phyloP scores from a whole-genome alignment of 2,113 vertebrate genomes.

The Martes martes region DNA sequence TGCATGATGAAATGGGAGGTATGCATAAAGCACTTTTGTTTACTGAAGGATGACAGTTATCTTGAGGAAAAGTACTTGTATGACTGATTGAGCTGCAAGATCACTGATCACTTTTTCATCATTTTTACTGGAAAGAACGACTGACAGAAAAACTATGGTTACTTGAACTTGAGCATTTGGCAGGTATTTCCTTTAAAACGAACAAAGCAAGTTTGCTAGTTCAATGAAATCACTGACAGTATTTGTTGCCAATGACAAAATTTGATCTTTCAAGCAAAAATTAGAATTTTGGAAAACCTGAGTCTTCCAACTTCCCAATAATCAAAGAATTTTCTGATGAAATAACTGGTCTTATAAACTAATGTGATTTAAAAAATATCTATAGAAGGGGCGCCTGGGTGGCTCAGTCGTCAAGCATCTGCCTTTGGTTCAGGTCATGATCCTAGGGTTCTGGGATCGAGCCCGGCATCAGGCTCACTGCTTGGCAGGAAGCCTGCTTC shows the following conservation, averaged over 20 bases:
- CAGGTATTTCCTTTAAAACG: not conserved
- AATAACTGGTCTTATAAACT: not conserved
- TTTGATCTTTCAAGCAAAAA: constrained; percentile 36
- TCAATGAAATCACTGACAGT: constrained; percentile 20
- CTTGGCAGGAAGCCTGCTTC: too few relatives aligned
- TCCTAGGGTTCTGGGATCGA: too few relatives aligned
- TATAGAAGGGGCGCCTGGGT: not conserved
- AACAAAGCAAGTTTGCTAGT: not conserved
- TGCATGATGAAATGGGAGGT: not conserved
- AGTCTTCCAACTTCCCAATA: not conserved
- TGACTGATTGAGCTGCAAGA: not conserved
- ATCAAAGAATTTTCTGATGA: constrained; percentile 14
- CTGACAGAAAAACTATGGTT: not conserved
- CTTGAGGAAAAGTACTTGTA: not conserved
- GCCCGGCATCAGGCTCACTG: too few relatives aligned
- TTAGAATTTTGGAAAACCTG: not conserved
- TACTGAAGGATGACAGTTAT: not conserved
- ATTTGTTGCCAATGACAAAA: constrained; percentile 2
- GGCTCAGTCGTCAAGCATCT: too few relatives aligned
- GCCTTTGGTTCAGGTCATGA: too few relatives aligned
- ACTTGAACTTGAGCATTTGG: not conserved
- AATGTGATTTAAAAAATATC: not conserved
- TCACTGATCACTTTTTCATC: not conserved
- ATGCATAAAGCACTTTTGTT: not conserved
- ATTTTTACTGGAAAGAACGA: constrained; percentile 3